Conservation (phyloP, 2,888 invertebrate genomes). For the Nezara viridula region DNA sequence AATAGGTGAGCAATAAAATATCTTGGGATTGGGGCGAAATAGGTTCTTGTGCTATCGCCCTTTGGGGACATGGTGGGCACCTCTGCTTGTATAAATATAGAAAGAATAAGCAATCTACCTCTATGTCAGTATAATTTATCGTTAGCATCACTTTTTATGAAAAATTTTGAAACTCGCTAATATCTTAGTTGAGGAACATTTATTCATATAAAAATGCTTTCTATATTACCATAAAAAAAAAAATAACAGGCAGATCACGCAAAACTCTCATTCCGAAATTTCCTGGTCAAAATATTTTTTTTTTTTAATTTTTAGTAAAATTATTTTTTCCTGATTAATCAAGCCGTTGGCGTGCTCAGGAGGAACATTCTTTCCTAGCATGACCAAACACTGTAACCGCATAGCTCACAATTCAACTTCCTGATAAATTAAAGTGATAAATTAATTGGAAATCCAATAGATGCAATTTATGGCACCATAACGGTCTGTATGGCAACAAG, state of each 20-base stretch:
- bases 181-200: too few species aligned
- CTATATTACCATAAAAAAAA: too few species aligned
- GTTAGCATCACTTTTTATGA: too few species aligned
- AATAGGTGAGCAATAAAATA: too few species aligned
- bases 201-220: not conserved
- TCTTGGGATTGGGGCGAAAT: too few species aligned
- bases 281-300: not conserved
- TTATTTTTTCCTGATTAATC: constrained; percentile 7
- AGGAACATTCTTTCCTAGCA: constrained; percentile 22
- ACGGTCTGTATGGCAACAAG: not conserved
- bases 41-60: too few species aligned
- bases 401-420: constrained; percentile 31
- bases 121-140: too few species aligned
- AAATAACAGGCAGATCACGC: not conserved
- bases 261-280: not conserved
- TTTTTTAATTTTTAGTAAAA: not conserved
- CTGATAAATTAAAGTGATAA: constrained; percentile 33
- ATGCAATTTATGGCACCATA: constrained; percentile 16
- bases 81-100: too few species aligned
- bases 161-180: not conserved
- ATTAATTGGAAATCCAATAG: constrained; percentile 35
- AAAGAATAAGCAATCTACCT: too few species aligned
- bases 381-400: constrained; percentile 7
- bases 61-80: too few species aligned
- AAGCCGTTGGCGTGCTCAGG: not conserved